Evolutionary conservation across 2,888 invertebrate species (phyloP), one percentile per base, ranked within the genome.

Genomic region (Unio delphinus): DNA sequence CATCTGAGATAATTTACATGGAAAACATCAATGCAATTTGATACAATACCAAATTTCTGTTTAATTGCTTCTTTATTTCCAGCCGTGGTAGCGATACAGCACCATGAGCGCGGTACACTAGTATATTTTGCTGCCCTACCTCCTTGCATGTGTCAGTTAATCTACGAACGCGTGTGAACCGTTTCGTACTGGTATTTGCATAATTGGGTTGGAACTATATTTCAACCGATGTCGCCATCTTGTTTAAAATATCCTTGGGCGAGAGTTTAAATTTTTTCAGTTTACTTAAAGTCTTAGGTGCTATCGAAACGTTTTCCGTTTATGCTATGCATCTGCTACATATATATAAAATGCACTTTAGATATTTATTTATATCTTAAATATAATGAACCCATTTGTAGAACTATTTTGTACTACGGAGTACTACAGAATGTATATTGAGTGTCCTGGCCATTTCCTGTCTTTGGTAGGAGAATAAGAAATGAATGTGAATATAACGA

Each of bases 1-100:
- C 68, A 68, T 73, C 74, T 73, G 72, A 75, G 70, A 73, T 78
- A 79, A 82, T 84, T 83, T 82, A 83, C 83, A 82, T 82, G 81
- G 79, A 78, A 82, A 81, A 77, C 73, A 83, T 83, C 82, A 83
- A 81, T 84, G 81, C 76, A 80, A 73, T 73, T 67, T 60, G 28
- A n/a, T 57, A 45, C 26, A 20, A 45, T 54, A 17, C 34, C 34
- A 54, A 20, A 7, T 8, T 63, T 45, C 28, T n/a, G 8, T 45
- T 15, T 45, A 45, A 45, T 11, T 45, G 15, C 2, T 45, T 11
- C 2, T 45, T 15, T 45, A 45, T 15, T 45, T 45, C 45, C 45
- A 45, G 45, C 15, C 45, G 8, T 11, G 45, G 15, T 45, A 45
- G 45, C 15, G 15, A 45, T 45, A 45, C 15, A 45, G 15, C 45